phyloP scores from a whole-genome alignment of 2,888 invertebrate genomes.

The Macaria liturata region DNA sequence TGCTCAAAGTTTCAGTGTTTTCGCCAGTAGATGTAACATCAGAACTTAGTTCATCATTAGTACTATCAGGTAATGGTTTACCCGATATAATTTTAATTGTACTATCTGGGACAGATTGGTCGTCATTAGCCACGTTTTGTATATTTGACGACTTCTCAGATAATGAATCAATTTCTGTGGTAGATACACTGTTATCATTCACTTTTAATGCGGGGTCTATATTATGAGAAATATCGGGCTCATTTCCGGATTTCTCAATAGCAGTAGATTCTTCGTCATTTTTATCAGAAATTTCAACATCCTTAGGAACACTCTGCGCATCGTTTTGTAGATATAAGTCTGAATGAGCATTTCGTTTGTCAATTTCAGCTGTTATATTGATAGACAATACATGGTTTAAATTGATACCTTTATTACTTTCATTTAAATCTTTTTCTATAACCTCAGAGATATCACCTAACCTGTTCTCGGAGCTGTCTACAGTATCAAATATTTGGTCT shows the following conservation, averaged over 20 bases:
- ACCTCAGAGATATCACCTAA: slow-evolving; percentile 41
- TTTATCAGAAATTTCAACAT: too few relatives aligned
- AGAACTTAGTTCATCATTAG: slow-evolving; percentile 58
- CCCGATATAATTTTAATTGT: slow-evolving; percentile 47
- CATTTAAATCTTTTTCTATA: slow-evolving; percentile 39
- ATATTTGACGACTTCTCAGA: slow-evolving; percentile 12
- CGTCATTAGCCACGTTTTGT: slow-evolving; percentile 23
- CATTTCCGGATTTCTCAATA: too few relatives aligned
- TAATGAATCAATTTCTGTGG: slow-evolving; percentile 44
- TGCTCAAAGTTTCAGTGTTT: slow-evolving; percentile 29
- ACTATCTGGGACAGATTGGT: slow-evolving; percentile 62
- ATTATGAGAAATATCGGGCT: not conserved
- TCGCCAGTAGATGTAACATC: slow-evolving; percentile 44
- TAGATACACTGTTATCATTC: slow-evolving; percentile 56
- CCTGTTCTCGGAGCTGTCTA: slow-evolving; percentile 43
- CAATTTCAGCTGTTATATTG: too few relatives aligned
- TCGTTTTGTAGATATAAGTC: too few relatives aligned
- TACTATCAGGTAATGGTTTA: slow-evolving; percentile 53
- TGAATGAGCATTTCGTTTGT: too few relatives aligned
- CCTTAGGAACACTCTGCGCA: too few relatives aligned
- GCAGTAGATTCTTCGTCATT: too few relatives aligned
- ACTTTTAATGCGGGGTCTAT: slow-evolving; percentile 9
- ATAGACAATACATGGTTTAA: too few relatives aligned
- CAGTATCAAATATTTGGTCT: slow-evolving; percentile 56
- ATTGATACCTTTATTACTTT: slow-evolving; percentile 15